Percentiles rank a stretch among this genome's conserved stretches.
These are phyloP conservation scores for Charaxes varanes DNA, from an alignment of 1,140 invertebrate genomes.

Conservation along the genomic window DNA sequence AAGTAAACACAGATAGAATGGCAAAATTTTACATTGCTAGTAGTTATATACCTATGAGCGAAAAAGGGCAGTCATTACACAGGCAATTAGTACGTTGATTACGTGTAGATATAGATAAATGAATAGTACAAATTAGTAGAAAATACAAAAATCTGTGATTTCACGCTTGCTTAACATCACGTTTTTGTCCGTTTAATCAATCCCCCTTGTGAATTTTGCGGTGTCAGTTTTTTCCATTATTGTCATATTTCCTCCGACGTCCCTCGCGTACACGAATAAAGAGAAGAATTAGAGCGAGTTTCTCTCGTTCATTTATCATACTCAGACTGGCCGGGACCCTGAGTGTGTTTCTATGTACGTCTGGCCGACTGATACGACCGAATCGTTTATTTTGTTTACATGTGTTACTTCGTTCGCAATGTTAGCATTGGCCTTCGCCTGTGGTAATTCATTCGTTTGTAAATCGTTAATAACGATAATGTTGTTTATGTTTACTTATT, in stretches of 20 bases:
- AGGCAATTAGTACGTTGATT: no score
- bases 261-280: conserved; percentile 27
- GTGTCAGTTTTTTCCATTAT: conserved; percentile 45
- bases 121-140: no score
- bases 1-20: no score
- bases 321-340: conserved; percentile 32
- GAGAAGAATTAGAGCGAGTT: conserved; percentile 41
- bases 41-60: no score
- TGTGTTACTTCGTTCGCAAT: conserved; percentile 29
- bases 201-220: conserved; percentile 25
- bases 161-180: neutral
- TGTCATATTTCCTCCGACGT: conserved; percentile 46
- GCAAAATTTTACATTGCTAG: no score
- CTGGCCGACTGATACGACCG: conserved; percentile 30
- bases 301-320: conserved; percentile 59
- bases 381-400: conserved; percentile 57
- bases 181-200: conserved; percentile 9
- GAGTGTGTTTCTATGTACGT: conserved; percentile 62
- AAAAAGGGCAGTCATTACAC: no score
- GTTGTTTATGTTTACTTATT: conserved; percentile 1
- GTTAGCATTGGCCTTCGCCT: conserved; percentile 18
- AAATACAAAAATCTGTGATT: no score
- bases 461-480: conserved; percentile 1
- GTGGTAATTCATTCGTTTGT: conserved; percentile 16
- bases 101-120: no score